phyloP scores from a whole-genome alignment of 2,113 vertebrate species.

The Galeopterus variegatus region DNA sequence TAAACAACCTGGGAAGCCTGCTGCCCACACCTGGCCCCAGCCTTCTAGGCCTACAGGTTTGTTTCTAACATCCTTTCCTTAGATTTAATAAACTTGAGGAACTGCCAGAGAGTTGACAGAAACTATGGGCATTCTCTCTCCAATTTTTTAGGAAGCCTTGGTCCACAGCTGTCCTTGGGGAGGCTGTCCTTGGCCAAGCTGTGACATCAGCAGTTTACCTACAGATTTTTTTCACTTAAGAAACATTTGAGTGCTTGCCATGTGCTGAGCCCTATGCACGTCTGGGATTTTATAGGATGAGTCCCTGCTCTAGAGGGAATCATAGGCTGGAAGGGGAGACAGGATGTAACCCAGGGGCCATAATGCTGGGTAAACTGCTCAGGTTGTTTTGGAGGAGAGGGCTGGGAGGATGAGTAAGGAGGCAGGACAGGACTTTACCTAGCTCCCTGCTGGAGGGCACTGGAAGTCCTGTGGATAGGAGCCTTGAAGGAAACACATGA shows the following conservation, averaged over 20 bases:
- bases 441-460: not conserved
- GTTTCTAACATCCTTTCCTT: not conserved
- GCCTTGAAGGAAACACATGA: not conserved
- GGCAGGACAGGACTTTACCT: not conserved
- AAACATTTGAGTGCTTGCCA: not conserved
- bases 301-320: not conserved
- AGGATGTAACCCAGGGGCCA: not conserved
- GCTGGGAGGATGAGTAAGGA: not conserved
- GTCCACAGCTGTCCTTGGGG: not conserved
- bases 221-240: not conserved
- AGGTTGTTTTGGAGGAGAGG: not conserved
- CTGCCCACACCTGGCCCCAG: not conserved
- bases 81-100: not conserved
- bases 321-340: not conserved
- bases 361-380: not conserved
- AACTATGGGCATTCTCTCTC: not conserved
- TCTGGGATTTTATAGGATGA: conserved; percentile 1
- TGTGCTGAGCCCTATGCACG: not conserved
- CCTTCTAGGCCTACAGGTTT: not conserved
- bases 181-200: not conserved
- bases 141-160: not conserved
- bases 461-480: not conserved
- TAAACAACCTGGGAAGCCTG: not conserved
- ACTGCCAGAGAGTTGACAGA: not conserved
- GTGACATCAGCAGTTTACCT: not conserved